These are phyloP conservation scores for Lepetodrilus schrolli DNA, from an alignment of 2,888 invertebrate species.

Conservation along the genomic window DNA sequence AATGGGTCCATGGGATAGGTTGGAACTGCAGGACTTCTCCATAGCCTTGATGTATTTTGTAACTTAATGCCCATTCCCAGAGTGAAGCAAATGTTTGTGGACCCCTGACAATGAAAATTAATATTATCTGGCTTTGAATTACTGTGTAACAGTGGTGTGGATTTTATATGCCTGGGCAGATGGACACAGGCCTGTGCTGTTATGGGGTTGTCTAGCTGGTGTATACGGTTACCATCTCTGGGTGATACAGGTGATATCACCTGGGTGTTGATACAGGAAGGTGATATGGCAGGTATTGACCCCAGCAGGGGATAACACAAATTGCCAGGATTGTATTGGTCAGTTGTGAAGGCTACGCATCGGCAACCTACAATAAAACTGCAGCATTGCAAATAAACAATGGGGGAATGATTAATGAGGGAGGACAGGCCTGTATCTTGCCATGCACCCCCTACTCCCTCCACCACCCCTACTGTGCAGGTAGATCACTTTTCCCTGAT, in stretches of 20 bases:
- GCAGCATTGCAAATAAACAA: not conserved
- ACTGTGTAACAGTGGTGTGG: not conserved
- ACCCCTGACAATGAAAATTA: not conserved
- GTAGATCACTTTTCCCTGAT: too few species aligned
- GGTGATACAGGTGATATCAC: not conserved
- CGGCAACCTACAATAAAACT: constrained; percentile 3
- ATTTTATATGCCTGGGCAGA: not conserved
- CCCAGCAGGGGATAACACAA: not conserved
- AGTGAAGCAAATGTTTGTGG: not conserved
- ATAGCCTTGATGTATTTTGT: not conserved
- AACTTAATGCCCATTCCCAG: not conserved
- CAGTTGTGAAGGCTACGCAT: not conserved
- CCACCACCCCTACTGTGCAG: too few species aligned
- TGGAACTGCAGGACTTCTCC: constrained; percentile 6
- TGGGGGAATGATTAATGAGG: constrained; percentile 19
- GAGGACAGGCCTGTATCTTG: not conserved
- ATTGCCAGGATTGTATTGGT: not conserved
- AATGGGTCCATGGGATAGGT: not conserved
- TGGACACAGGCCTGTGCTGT: not conserved
- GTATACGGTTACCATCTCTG: not conserved
- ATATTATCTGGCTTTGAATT: not conserved
- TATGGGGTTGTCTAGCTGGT: not conserved
- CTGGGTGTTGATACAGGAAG: not conserved
- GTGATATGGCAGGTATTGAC: constrained; percentile 14
- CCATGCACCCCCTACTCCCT: constrained; percentile 19